Base-by-base conservation (phyloP, 2,888 invertebrate species). In the Machimus rusticus region DNA sequence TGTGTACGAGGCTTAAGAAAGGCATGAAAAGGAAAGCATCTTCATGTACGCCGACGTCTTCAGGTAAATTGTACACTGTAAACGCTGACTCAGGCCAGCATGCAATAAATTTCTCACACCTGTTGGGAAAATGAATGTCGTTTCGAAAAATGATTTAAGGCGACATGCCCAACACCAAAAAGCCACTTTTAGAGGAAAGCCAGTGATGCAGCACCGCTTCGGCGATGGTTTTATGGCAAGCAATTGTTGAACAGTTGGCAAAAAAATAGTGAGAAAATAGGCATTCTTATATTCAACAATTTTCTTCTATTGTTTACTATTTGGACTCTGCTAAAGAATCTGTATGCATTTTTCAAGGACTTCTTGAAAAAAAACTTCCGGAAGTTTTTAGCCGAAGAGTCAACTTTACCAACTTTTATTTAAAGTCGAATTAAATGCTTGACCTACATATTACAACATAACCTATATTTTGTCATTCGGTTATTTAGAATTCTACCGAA, bases 31-130 rank as follows among this genome's bases (percentile, higher is more conserved):
- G 55, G 31, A 81, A 28, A 39, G 51, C 31, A 31, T 81, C 81
- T 55, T 81, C 39, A 34, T 34, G 81, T 23, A 81, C 55, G 55
- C 66, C 28, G 28, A 8, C 3, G 12, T 66, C 4, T 28, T 66
- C 66, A 28, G 66, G 66, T 66, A 66, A 66, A 51, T 28, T 28
- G 66, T 66, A 66, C 66, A 28, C 66, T 19, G 34, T 19, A 28
- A 43, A 46, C 46, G 39, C 28, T 55, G 23, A 55, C 55, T 39
- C 34, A 81, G 51, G 55, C 79, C 23, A 34, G n/a, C 46, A 55
- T 51, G 81, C 55, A 81, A 81, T 81, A 81, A 81, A 81, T 55
- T 81, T 28, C 55, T 81, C 81, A 81, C 81, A 81, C 81, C 81
- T 81, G 81, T 81, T 81, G 55, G 81, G 55, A 55, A 81, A 81